phyloP scores from a whole-genome alignment of 2,797 vertebrate species.

The Menidia menidia region DNA sequence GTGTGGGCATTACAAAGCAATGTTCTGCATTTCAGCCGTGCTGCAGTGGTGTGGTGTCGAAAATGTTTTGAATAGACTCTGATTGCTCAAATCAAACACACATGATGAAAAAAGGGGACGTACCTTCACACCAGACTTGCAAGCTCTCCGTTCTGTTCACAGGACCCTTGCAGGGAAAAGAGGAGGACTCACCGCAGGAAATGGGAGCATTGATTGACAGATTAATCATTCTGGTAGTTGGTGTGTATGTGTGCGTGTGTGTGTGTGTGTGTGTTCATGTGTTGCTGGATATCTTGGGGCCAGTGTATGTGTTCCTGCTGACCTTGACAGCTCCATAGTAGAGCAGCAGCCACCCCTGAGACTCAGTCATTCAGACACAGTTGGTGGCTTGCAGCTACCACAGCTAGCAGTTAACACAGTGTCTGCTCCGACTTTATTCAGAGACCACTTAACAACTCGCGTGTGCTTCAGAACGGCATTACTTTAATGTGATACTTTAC shows the following conservation, averaged over 20 bases:
- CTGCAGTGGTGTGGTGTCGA: constrained; percentile 55
- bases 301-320: constrained; percentile 66
- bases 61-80: constrained; percentile 69
- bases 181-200: constrained; percentile 77
- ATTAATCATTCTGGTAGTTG: constrained; percentile 82
- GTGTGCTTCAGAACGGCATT: constrained; percentile 52
- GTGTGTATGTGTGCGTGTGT: constrained; percentile 37
- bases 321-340: constrained; percentile 81
- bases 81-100: constrained; percentile 71
- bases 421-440: constrained; percentile 68
- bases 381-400: constrained; percentile 62
- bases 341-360: constrained; percentile 62
- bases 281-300: constrained; percentile 52
- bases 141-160: constrained; percentile 70
- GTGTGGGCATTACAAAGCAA: constrained; percentile 58
- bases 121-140: constrained; percentile 50
- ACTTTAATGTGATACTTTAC: constrained; percentile 36
- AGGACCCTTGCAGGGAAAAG: constrained; percentile 70
- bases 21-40: constrained; percentile 68
- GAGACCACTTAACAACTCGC: constrained; percentile 44
- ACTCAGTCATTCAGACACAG: constrained; percentile 69
- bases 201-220: constrained; percentile 84
- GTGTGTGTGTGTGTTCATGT: constrained; percentile 43
- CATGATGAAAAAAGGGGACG: constrained; percentile 36
- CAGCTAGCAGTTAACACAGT: constrained; percentile 59